phyloP scores from a whole-genome alignment of 2,797 vertebrate genomes.

The Vultur gryphus region DNA sequence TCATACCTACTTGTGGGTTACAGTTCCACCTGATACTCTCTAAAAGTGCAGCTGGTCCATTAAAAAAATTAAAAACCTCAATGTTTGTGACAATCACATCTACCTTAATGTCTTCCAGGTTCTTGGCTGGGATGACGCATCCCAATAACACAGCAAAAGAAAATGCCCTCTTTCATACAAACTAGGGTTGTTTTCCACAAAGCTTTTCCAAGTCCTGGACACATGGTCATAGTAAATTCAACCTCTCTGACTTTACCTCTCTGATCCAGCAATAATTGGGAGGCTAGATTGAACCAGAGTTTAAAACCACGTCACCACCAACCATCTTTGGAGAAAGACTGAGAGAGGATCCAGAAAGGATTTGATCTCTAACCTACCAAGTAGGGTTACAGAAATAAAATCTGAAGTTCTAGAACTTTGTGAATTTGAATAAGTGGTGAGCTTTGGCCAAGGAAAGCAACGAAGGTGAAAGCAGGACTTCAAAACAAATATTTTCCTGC shows the following conservation, averaged over 20 bases:
- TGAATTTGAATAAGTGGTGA: constrained; percentile 48
- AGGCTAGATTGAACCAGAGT: neutral
- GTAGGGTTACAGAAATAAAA: constrained; percentile 24
- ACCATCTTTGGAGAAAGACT: neutral
- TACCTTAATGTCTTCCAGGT: constrained; percentile 52
- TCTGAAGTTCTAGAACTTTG: constrained; percentile 38
- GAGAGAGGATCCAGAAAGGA: neutral
- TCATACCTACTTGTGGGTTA: neutral
- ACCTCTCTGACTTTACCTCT: neutral
- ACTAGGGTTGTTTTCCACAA: constrained; percentile 37
- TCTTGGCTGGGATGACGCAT: constrained; percentile 17
- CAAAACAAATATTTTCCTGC: constrained; percentile 70
- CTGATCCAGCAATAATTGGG: neutral
- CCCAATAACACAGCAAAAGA: constrained; percentile 1
- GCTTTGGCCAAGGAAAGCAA: constrained; percentile 58
- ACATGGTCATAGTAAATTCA: neutral
- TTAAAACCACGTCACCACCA: constrained; percentile 18
- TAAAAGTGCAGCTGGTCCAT: neutral
- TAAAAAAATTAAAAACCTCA: neutral
- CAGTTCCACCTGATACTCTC: neutral
- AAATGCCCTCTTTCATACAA: constrained; percentile 54
- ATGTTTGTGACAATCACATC: constrained; percentile 38
- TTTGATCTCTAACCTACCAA: constrained; percentile 37
- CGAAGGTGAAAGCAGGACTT: constrained; percentile 55
- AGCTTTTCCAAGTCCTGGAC: constrained; percentile 11